These are phyloP conservation scores for Phrynocephalus vlangalii DNA, from an alignment of 2,797 vertebrate genomes.

Conservation along the genomic window DNA sequence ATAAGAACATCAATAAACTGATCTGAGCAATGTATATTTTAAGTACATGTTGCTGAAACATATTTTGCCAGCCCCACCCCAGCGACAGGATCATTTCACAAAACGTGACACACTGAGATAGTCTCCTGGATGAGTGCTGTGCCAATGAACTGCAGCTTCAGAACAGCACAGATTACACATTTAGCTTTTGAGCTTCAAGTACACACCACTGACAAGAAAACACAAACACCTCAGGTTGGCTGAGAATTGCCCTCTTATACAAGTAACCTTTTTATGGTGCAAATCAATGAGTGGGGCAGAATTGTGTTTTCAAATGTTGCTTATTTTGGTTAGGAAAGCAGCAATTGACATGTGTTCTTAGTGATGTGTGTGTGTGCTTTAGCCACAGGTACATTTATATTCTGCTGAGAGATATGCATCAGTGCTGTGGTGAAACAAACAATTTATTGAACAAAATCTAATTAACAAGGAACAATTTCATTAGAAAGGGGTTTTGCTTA, in stretches of 20 bases:
- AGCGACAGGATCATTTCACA: background rate
- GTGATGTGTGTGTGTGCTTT: background rate
- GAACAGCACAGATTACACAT: background rate
- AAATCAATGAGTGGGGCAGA: background rate
- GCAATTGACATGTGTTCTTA: constrained; percentile 1
- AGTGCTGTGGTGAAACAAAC: background rate
- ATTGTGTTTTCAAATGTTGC: background rate
- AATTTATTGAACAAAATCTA: constrained; percentile 9
- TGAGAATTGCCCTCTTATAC: too few relatives aligned
- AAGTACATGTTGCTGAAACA: background rate
- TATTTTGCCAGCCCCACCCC: background rate
- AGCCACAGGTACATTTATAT: background rate
- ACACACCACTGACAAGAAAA: too few relatives aligned
- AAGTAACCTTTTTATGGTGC: accelerated
- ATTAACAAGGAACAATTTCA: background rate
- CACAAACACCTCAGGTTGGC: background rate
- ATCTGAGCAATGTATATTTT: background rate
- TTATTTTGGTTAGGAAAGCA: constrained; percentile 1
- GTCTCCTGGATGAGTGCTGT: background rate
- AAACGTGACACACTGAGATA: background rate
- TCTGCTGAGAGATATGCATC: background rate
- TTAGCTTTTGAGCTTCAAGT: background rate
- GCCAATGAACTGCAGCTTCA: background rate
- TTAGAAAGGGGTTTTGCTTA: background rate
- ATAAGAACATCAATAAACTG: background rate